A percentile compares a stretch with the other conserved stretches of the same genome.
phyloP scores from a whole-genome alignment of 2,113 vertebrate genomes.

The Actenoides hombroni region DNA sequence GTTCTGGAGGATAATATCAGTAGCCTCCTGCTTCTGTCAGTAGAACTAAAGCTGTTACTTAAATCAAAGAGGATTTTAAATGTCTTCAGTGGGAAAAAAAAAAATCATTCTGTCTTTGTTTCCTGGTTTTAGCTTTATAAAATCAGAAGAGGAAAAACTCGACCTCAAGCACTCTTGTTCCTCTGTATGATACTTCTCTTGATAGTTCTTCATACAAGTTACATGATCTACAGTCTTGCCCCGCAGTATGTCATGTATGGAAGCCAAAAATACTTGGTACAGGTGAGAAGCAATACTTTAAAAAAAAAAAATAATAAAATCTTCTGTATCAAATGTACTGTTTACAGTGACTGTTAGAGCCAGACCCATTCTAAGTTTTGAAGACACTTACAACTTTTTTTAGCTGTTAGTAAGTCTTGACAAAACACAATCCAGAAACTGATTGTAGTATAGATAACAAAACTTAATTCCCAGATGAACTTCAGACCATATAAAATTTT shows the following conservation, averaged over 20 bases:
- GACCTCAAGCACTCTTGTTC: constrained; percentile 94
- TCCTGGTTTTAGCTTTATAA: constrained; percentile 86
- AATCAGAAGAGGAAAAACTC: constrained; percentile 90
- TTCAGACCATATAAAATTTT: neutral
- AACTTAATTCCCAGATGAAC: neutral
- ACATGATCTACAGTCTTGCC: constrained; percentile 98
- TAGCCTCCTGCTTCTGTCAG: neutral
- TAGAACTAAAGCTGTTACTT: neutral
- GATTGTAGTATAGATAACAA: neutral
- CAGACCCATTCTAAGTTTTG: neutral
- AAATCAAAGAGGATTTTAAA: neutral
- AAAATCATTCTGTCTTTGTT: neutral
- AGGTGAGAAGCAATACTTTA: constrained; percentile 76
- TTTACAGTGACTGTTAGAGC: neutral
- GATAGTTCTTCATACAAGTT: constrained; percentile 96
- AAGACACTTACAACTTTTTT: neutral
- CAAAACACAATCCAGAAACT: neutral
- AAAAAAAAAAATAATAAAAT: too few species aligned
- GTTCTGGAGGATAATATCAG: neutral
- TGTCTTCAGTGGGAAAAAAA: neutral
- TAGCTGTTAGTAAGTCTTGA: neutral
- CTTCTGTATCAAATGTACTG: neutral
- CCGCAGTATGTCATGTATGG: constrained; percentile 99
- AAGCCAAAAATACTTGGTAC: constrained; percentile 92
- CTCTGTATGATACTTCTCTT: constrained; percentile 97